Evolutionary conservation across 2,113 vertebrate species (phyloP).

Genomic region (Chaenogobius annularis): DNA sequence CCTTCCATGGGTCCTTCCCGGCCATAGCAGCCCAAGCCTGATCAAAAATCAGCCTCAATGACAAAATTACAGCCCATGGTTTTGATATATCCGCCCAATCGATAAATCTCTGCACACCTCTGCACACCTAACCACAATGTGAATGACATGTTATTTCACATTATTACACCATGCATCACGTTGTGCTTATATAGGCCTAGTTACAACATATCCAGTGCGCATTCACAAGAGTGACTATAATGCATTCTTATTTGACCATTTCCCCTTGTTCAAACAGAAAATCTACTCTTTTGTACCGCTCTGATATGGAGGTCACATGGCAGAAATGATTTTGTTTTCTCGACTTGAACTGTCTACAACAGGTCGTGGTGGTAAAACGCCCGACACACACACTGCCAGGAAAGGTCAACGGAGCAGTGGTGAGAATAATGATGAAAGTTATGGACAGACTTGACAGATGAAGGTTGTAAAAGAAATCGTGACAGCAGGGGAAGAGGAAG

Average conservation of each 20-base stretch:
- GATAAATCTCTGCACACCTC: no score
- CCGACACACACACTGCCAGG: conserved; percentile 29
- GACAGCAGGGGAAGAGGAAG: conserved; percentile 9
- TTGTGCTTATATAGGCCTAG: no score
- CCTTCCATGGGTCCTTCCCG: no score
- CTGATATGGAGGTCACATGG: conserved; percentile 32
- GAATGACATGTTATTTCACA: no score
- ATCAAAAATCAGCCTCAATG: no score
- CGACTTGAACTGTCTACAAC: neutral
- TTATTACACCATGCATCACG: no score
- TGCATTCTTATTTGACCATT: neutral
- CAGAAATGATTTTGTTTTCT: conserved; percentile 43
- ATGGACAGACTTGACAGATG: conserved; percentile 21
- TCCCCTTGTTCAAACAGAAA: conserved; percentile 29
- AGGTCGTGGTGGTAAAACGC: neutral
- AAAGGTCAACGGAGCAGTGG: conserved; percentile 33
- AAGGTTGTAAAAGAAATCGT: conserved; percentile 11
- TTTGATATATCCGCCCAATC: no score
- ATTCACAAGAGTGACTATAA: no score
- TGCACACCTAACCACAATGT: no score
- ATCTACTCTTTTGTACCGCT: conserved; percentile 40
- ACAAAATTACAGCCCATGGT: no score
- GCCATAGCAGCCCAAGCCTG: no score
- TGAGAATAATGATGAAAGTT: conserved; percentile 24
- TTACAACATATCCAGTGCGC: no score